Evolutionary conservation across 2,888 invertebrate genomes (phyloP), one percentile per base, ranked within the genome.

Genomic region (Cinara cedri): DNA sequence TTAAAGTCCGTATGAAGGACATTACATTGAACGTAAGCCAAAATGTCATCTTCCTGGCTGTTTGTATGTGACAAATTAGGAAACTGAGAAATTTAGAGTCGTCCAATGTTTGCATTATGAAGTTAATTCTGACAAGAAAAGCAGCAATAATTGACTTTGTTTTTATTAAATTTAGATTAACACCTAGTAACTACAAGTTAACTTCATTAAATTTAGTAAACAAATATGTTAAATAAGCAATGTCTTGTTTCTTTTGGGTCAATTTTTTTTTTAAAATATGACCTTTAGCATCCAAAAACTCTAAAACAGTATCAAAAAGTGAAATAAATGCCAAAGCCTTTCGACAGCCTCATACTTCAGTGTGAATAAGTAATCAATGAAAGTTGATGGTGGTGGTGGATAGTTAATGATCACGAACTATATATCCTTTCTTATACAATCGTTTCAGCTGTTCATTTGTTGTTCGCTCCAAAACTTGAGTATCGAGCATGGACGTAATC

Each of bases 241-340:
- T 54, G 62, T 81, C 65, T 81, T 74, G 65, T 75, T 82, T 82
- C 85, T 85, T 85, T 85, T 85, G 84, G 84, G 66, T 84, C 84
- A 85, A 85, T 85, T 86, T 85, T 80, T 46, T 72, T 80, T 62
- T 63, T 75, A 81, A n/a, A 65, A 49, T 26, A 42, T 60, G 16
- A 81, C 80, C 80, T 72, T 81, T 80, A 80, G 9, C 3, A 55
- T 57, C 81, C 54, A 75, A 63, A 81, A 81, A 76, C 72, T 81
- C 78, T 81, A 80, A 66, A 81, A 81, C 46, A 60, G 78, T 76
- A n/a, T 81, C 81, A 81, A 81, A 76, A 74, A 81, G 81, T 46
- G 57, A 81, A 70, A 82, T 80, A 81, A 82, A 83, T 82, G 82
- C 82, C 83, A 82, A 76, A 74, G 71, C 82, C 83, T 83, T 83